Base-by-base conservation (phyloP, 2,113 vertebrate species). In the Cyprinus carpio region DNA sequence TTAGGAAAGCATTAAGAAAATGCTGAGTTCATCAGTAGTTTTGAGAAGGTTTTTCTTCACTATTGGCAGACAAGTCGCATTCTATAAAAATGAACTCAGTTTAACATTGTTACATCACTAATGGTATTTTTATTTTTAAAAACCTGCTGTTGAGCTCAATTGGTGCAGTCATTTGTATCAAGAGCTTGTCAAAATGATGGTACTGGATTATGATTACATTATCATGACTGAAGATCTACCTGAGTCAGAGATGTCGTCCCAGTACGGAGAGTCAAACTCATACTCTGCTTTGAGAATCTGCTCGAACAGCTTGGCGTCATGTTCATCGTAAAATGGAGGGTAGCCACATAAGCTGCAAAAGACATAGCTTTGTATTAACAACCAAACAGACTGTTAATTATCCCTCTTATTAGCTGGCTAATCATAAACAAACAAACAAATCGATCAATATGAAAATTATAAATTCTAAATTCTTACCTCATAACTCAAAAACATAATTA, bases 161-260 rank as follows among this genome's bases (percentile, higher is more conserved):
- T 18, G 16, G 16, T 18, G 29, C 16, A 37, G 65, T 23, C 8
- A 20, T 69, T 71, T 34, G 34, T 4, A 23, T 71, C 31, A 69
- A 56, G 18, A 34, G 1, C 67, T 34, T 34, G 15, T 69, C 65
- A 34, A 10, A 18, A 20, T 69, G 18, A 69, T 69, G 64, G 5
- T 16, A 8, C 13, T 65, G 31, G 16, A 23, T n/a, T 13, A 56
- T 62, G 18, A 29, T 20, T 8, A 65, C 18, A 16, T 27, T 60
- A 56, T 27, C 3, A 56, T 46, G 27, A 15, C 18, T 62, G 15
- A 27, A 16, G 18, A 46, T 65, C 25, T 94, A 99, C 98, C 98
- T 74, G 98, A 99, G 84, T 99, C 98, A 0, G 98, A 99, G 93
- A 99, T 99, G 92, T 99, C 98, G 0, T 99, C 98, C 98, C 98